Base-by-base conservation (phyloP, 2,888 invertebrate species). In the Opisthograptis luteolata region DNA sequence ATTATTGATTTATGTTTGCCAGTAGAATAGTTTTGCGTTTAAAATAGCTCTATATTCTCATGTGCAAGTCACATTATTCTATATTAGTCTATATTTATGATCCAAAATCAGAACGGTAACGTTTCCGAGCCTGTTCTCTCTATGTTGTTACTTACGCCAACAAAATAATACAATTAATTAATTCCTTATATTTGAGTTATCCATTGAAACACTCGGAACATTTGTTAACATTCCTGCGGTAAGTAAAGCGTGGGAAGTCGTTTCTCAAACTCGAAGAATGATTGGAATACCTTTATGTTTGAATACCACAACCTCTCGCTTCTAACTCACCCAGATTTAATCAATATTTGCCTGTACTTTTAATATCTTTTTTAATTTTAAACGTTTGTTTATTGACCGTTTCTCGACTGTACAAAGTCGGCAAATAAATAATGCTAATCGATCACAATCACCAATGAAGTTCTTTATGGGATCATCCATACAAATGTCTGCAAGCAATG, bases 211-310 rank as follows among this genome's bases (percentile, higher is more conserved):
- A 40, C 19, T 42, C 25, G 24, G 17, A 49, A 49, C 47, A 41
- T 48, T 43, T 43, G 43, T 43, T 37, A 40, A 51, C 50, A 51
- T 51, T 45, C 44, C 50, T 9, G 40, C 24, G 50, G 34, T 24
- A 40, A 35, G 35, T 41, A 45, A 44, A 30, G 40, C 44, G 39
- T 50, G 50, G 44, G 50, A 50, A 50, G 10, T 31, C 44, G 35
- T 45, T 40, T 17, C 44, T 45, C 34, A 42, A n/a, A 42, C 39
- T 44, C 39, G 44, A 40, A 50, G 32, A 44, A 44, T n/a, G n/a
- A n/a, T 45, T 34, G 50, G 19, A 51, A 51, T 51, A 44, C 44
- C 44, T 50, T 44, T 43, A 43, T 34, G 25, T 24, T 36, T 49
- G 37, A 49, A 49, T 39, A 32, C 42, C 49, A 6, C 20, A 43